Conservation (phyloP, 2,797 vertebrate genomes). For the Rhincodon typus region DNA sequence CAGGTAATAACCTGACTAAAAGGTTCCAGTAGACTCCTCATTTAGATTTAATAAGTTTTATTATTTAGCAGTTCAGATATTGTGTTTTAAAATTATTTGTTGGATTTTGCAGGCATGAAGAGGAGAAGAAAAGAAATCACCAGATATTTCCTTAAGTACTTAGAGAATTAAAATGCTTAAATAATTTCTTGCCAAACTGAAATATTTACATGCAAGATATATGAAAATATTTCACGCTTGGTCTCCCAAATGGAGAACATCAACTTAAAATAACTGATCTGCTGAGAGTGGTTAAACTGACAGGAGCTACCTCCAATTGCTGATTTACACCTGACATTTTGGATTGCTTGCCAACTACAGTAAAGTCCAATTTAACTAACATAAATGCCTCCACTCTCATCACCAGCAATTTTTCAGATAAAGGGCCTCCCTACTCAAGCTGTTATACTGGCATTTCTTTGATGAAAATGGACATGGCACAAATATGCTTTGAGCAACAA, state of each 20-base stretch:
- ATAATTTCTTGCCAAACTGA: neutral
- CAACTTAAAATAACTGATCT: neutral
- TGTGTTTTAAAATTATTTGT: neutral
- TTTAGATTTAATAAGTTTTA: neutral
- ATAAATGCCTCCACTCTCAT: neutral
- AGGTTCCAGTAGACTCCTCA: neutral
- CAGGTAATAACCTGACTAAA: neutral
- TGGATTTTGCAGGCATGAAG: neutral
- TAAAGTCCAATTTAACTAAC: neutral
- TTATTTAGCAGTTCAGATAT: neutral
- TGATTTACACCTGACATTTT: neutral
- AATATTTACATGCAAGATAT: neutral
- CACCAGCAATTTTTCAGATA: neutral
- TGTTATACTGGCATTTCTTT: neutral
- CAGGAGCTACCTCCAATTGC: neutral
- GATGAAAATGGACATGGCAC: neutral
- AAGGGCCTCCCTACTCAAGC: neutral
- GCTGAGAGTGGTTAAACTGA: neutral
- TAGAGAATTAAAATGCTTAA: neutral
- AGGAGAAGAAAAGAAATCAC: neutral
- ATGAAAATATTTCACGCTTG: neutral
- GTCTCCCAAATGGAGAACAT: neutral
- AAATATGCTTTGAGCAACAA: neutral
- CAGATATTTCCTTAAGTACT: neutral
- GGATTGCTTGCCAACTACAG: no score